Base-by-base conservation (phyloP, 2,797 vertebrate species). In the Amphiprion clarkii region DNA sequence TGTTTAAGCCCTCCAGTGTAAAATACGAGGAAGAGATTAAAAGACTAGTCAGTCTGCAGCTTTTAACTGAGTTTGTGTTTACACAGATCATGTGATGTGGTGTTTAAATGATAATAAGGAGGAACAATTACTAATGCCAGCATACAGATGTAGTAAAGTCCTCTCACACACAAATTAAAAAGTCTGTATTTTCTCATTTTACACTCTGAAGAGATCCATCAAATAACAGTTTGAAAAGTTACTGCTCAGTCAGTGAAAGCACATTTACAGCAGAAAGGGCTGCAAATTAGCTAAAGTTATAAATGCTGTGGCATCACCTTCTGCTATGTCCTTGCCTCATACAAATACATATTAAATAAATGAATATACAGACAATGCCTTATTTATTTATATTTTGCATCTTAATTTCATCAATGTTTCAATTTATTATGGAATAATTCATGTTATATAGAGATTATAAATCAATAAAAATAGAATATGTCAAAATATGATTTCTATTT, bases 351-450 rank as follows among this genome's bases (percentile, higher is more conserved):
- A 33, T 33, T 13, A 42, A 33, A 33, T 33, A 51, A 51, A 21
- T n/a, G 2, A 12, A 55, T 54, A 54, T 7, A 61, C 27, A 31
- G 14, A 19, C 27, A 54, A 52, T 3, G n/a, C 16, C 54, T 65
- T 8, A 31, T 48, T 59, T 66, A 57, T 29, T 46, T 21, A 67
- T 25, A n/a, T 40, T 66, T 65, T 66, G 25, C 12, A 48, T 51
- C 25, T 57, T 21, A 4, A 4, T n/a, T 8, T 16, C 14, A 36
- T 13, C 33, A 9, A 7, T n/a, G 5, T 62, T 23, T 9, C 13
- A 61, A 23, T 16, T 29, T 11, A 60, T 40, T 25, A 61, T 23
- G 40, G 17, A 10, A 49, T 23, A 49, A 39, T 17, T 16, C 10
- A 46, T 16, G 9, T n/a, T 53, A 49, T 2, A 49, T 1, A 23